Evolutionary conservation across 2,797 vertebrate species (phyloP).

Genomic region (Hirundo rustica): DNA sequence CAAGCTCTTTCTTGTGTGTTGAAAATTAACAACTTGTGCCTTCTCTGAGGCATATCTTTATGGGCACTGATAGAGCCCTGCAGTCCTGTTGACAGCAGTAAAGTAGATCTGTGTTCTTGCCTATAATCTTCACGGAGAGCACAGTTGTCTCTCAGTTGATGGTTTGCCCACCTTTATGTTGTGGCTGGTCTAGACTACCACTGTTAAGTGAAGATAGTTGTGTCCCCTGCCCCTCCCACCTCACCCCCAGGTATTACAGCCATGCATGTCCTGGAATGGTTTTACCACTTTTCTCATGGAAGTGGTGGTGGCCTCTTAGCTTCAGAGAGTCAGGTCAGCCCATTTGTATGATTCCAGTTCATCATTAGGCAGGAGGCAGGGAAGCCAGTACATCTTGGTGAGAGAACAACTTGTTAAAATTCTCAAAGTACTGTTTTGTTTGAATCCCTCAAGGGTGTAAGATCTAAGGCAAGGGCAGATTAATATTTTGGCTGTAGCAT

Average conservation of each 20-base stretch:
- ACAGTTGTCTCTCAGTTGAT: accelerated
- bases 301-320: not conserved
- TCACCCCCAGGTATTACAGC: not conserved
- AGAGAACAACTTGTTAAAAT: not conserved
- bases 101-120: not conserved
- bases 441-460: not conserved
- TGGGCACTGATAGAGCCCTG: not conserved
- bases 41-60: not conserved
- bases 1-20: not conserved
- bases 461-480: not conserved
- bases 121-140: not conserved
- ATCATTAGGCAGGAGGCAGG: not conserved
- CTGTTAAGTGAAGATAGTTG: not conserved
- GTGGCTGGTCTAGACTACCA: not conserved
- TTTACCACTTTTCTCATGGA: not conserved
- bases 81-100: not conserved
- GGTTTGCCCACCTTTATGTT: not conserved
- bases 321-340: not conserved
- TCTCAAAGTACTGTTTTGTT: not conserved
- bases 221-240: not conserved
- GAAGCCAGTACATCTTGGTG: not conserved
- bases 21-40: not conserved
- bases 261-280: not conserved
- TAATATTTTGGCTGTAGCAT: not conserved
- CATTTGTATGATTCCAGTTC: not conserved